phyloP scores from a whole-genome alignment of 2,888 invertebrate genomes.

The Pandemis corylana region DNA sequence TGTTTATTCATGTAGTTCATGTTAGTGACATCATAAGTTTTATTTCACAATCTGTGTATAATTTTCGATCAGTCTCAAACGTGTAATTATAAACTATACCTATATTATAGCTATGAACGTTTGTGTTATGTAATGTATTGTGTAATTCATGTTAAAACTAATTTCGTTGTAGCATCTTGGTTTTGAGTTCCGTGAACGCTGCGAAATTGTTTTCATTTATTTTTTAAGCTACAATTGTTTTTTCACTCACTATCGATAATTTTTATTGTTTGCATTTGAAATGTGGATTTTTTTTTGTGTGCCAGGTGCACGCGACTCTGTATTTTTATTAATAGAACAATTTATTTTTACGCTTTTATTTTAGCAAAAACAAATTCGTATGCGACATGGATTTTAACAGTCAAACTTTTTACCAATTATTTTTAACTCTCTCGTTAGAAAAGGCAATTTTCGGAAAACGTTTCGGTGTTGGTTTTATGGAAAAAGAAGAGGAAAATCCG shows the following conservation, averaged over 20 bases:
- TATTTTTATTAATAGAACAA: no score
- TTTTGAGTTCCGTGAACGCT: neutral
- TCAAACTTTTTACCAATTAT: no score
- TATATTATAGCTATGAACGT: neutral
- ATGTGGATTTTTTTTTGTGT: no score
- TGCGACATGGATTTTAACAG: no score
- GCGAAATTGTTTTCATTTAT: neutral
- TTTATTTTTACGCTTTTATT: no score
- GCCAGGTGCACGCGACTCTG: no score
- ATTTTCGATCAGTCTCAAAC: neutral
- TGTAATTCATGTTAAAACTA: neutral
- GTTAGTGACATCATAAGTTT: constrained; percentile 3
- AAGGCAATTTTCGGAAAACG: no score
- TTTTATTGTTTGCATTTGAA: neutral
- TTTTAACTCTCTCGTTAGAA: no score
- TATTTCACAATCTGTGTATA: constrained; percentile 3
- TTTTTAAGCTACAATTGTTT: neutral
- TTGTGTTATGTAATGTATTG: constrained; percentile 1
- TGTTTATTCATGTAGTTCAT: neutral
- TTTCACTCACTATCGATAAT: neutral
- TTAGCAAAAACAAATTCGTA: no score
- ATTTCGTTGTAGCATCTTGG: neutral
- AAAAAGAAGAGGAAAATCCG: no score
- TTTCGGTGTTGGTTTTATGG: no score
- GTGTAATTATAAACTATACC: neutral